Evolutionary conservation across 2,888 invertebrate genomes (phyloP).

Genomic region (Tenodera sinensis): DNA sequence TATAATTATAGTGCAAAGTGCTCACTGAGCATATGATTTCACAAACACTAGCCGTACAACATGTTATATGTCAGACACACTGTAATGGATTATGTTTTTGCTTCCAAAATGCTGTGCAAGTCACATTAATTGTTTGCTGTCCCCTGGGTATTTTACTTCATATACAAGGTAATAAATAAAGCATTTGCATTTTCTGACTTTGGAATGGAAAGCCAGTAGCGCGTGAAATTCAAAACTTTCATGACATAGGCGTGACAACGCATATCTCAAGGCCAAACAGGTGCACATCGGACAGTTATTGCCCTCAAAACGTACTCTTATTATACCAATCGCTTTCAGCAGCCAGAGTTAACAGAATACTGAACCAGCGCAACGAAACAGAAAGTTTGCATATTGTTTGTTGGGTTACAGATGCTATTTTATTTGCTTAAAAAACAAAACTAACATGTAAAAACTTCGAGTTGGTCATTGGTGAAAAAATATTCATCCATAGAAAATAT

Average conservation of each 20-base stretch:
- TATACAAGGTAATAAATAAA: neutral
- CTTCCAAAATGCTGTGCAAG: neutral
- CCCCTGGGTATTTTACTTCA: neutral
- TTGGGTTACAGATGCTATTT: too few relatives aligned
- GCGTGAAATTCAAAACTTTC: neutral
- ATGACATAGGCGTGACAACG: neutral
- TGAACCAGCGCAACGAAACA: too few relatives aligned
- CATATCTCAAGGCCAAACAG: neutral
- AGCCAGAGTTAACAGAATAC: too few relatives aligned
- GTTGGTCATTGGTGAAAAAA: too few relatives aligned
- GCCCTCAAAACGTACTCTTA: neutral
- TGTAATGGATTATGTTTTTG: neutral
- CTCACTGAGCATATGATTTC: neutral
- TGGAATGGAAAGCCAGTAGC: neutral
- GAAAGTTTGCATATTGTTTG: too few relatives aligned
- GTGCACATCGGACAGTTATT: neutral
- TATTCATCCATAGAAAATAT: too few relatives aligned
- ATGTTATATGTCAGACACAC: neutral
- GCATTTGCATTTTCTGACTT: neutral
- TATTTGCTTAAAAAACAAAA: too few relatives aligned
- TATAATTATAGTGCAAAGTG: neutral
- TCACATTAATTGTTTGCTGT: neutral
- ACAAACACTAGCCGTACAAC: neutral
- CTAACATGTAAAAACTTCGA: too few relatives aligned
- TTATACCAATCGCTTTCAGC: neutral